These are phyloP conservation scores for Coracias cyanogaster DNA, from an alignment of 2,797 vertebrate genomes.

Conservation along the genomic window DNA sequence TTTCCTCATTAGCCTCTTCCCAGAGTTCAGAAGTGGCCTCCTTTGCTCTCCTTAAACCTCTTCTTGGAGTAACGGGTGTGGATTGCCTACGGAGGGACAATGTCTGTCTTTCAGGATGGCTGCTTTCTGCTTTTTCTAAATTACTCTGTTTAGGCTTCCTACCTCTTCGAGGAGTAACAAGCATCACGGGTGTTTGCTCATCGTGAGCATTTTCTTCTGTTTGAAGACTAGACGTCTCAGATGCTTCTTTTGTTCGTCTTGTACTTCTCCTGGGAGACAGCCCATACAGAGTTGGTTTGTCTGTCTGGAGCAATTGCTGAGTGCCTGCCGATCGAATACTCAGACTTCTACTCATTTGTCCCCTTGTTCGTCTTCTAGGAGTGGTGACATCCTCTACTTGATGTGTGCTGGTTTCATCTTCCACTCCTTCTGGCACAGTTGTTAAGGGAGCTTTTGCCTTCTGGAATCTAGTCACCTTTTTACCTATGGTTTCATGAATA, in stretches of 20 bases:
- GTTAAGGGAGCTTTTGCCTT: constrained; percentile 30
- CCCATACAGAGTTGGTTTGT: constrained; percentile 2
- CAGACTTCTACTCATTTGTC: not conserved
- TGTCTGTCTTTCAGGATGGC: constrained; percentile 52
- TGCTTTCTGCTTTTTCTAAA: constrained; percentile 48
- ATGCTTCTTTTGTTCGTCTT: constrained; percentile 40
- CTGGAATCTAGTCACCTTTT: constrained; percentile 48
- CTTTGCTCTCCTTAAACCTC: constrained; percentile 53
- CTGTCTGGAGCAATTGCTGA: constrained; percentile 1
- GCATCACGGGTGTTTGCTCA: constrained; percentile 15
- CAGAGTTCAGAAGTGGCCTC: not conserved
- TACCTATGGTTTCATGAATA: constrained; percentile 63
- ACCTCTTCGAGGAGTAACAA: constrained; percentile 65
- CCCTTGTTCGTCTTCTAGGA: constrained; percentile 63
- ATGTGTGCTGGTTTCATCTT: constrained; percentile 9
- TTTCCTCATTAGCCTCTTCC: constrained; percentile 13
- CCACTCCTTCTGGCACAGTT: constrained; percentile 41
- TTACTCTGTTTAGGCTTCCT: constrained; percentile 60
- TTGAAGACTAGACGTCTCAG: not conserved
- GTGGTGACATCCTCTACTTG: constrained; percentile 6
- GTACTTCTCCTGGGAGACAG: constrained; percentile 66
- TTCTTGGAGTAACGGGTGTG: constrained; percentile 77
- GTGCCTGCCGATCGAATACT: not conserved
- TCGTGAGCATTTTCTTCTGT: constrained; percentile 24
- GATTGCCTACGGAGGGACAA: not conserved